Conservation (phyloP, 1,140 invertebrate species). For the Anastrepha ludens region DNA sequence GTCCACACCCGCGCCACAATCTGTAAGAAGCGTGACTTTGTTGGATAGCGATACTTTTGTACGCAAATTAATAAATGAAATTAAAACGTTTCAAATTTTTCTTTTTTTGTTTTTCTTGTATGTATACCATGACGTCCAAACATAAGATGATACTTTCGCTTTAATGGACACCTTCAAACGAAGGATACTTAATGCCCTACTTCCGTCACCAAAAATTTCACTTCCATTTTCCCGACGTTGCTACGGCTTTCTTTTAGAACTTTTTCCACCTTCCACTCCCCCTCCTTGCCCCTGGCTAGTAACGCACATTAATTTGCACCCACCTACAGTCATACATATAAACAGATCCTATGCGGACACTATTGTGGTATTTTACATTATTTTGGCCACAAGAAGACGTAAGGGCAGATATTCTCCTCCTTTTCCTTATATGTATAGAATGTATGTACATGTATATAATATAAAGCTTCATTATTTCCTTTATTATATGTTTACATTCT, state of each 20-base stretch:
- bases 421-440: background rate
- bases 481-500: conserved; percentile 12
- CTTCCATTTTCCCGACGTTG: conserved; percentile 3
- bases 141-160: conserved; percentile 17
- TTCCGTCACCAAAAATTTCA: background rate
- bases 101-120: conserved; percentile 14
- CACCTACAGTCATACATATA: background rate
- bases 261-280: background rate
- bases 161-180: conserved; percentile 47
- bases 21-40: background rate
- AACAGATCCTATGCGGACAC: background rate
- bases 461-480: background rate
- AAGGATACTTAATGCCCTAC: background rate
- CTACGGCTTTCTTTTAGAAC: conserved; percentile 34
- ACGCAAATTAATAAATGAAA: conserved; percentile 54
- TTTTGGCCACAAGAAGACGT: background rate
- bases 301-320: conserved; percentile 39
- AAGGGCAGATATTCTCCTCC: background rate
- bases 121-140: background rate
- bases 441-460: no score
- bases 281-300: background rate
- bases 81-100: conserved; percentile 43
- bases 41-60: background rate
- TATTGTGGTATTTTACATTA: background rate
- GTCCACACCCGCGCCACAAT: background rate